These are phyloP conservation scores for Prionailurus viverrinus DNA, from an alignment of 2,113 vertebrate species.

Conservation along the genomic window DNA sequence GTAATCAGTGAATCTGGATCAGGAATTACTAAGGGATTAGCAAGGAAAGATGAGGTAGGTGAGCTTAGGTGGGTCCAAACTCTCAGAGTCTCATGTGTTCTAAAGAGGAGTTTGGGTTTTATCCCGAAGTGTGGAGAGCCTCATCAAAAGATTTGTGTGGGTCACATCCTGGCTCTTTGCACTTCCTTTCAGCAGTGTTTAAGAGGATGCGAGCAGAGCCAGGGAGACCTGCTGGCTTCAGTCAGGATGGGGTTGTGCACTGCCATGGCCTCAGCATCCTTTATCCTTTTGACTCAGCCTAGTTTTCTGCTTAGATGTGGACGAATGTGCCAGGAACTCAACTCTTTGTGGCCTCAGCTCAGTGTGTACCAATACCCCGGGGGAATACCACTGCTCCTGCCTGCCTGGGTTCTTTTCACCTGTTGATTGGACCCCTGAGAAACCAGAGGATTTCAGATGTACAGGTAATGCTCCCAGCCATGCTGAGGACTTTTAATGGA, in stretches of 20 bases:
- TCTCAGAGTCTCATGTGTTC: not conserved
- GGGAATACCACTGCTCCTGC: conserved; percentile 57
- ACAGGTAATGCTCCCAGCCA: not conserved
- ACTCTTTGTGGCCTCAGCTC: conserved; percentile 23
- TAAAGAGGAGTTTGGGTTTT: not conserved
- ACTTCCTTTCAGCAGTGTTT: not conserved
- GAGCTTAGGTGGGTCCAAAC: not conserved
- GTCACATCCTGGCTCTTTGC: not conserved
- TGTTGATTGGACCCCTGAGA: not conserved
- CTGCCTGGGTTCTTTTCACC: not conserved
- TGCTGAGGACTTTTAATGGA: not conserved
- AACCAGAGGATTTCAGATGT: not conserved
- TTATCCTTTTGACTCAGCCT: not conserved
- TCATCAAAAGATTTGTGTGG: not conserved
- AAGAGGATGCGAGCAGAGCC: not conserved
- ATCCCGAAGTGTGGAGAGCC: not conserved
- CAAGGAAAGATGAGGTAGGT: too few relatives aligned
- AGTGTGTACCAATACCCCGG: conserved; percentile 17
- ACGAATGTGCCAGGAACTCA: conserved; percentile 52
- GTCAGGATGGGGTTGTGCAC: not conserved
- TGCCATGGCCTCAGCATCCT: not conserved
- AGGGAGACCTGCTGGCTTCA: not conserved
- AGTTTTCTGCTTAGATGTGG: conserved; percentile 57
- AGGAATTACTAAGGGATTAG: not conserved
- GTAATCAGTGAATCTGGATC: not conserved